Conservation (phyloP, 2,797 vertebrate genomes). For the Sylvia borin region DNA sequence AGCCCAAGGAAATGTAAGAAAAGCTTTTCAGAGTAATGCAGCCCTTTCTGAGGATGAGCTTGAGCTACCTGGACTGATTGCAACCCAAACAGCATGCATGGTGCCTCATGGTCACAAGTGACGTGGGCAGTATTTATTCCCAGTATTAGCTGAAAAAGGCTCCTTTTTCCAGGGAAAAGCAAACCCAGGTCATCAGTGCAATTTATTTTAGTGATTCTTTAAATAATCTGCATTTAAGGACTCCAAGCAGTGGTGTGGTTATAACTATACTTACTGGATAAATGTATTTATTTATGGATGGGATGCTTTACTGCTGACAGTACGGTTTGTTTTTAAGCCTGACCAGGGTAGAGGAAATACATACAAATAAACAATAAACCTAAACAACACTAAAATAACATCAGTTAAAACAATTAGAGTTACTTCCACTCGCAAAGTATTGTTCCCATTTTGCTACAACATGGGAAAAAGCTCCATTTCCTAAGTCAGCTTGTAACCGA, state of each 20-base stretch:
- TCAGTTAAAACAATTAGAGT: slow-evolving; percentile 78
- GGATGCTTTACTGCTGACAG: slow-evolving; percentile 11
- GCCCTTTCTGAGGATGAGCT: background rate
- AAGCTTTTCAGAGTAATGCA: background rate
- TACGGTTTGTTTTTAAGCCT: slow-evolving; percentile 52
- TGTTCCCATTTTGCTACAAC: slow-evolving; percentile 70
- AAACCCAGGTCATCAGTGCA: background rate
- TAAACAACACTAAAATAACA: slow-evolving; percentile 80
- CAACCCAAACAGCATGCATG: background rate
- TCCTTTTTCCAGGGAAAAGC: background rate
- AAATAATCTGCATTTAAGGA: background rate
- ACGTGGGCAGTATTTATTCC: background rate
- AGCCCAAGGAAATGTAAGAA: background rate
- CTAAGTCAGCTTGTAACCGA: slow-evolving; percentile 67
- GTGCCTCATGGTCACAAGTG: background rate
- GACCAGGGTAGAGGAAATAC: slow-evolving; percentile 74
- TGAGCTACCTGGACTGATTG: background rate
- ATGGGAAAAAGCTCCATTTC: slow-evolving; percentile 76
- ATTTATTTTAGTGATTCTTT: background rate
- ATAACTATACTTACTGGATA: background rate
- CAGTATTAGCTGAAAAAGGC: background rate
- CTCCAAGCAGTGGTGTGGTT: background rate
- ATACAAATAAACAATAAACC: slow-evolving; percentile 80
- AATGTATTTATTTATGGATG: slow-evolving; percentile 55
- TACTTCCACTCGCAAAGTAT: slow-evolving; percentile 70